Conservation (phyloP, 2,113 vertebrate genomes). For the Craseonycteris thonglongyai region DNA sequence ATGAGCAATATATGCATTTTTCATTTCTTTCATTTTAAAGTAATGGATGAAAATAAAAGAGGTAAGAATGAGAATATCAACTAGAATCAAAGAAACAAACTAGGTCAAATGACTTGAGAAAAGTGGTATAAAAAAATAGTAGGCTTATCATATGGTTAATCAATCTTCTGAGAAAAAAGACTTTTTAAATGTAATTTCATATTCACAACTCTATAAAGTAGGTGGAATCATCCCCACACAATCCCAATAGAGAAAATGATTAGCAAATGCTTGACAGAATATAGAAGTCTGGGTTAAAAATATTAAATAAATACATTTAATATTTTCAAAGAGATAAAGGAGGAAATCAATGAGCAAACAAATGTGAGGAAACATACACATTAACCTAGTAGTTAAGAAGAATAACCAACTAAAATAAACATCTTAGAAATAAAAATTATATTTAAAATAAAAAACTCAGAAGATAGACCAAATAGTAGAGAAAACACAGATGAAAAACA, state of each 20-base stretch:
- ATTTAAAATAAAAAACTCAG: background rate
- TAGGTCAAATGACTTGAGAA: background rate
- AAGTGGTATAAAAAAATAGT: background rate
- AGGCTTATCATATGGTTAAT: background rate
- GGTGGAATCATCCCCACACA: background rate
- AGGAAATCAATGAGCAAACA: background rate
- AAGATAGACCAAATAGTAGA: background rate
- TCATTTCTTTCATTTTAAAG: background rate
- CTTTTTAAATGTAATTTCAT: slow-evolving; percentile 12
- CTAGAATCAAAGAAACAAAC: background rate
- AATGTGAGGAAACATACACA: background rate
- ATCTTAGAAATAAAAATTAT: background rate
- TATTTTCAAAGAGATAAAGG: slow-evolving; percentile 21
- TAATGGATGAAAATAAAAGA: background rate
- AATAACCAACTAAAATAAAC: background rate
- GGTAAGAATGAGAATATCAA: background rate
- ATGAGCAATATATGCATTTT: background rate
- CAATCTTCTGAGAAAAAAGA: background rate
- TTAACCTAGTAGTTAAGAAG: background rate
- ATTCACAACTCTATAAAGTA: background rate
- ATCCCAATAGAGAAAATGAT: background rate
- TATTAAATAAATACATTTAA: background rate
- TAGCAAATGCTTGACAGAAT: background rate
- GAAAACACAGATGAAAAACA: background rate
- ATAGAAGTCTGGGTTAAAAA: background rate